Base-by-base conservation (phyloP, 1,140 invertebrate genomes). In the Lasioglossum baleicum region DNA sequence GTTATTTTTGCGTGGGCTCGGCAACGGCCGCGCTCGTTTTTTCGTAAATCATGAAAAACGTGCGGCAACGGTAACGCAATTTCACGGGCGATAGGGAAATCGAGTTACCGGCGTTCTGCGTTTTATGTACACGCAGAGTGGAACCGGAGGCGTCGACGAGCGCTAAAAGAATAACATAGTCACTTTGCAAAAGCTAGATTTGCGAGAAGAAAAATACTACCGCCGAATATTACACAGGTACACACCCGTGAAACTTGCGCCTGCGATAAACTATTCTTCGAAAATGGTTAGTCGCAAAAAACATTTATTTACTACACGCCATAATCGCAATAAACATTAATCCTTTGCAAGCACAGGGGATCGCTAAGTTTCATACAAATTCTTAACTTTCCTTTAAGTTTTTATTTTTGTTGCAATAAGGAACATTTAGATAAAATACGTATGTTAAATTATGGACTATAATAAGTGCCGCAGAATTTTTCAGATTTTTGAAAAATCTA, bases 41-140 rank as follows among this genome's bases (percentile, higher is more conserved):
- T 77, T 63, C 65, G 48, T 74, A 51, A 84, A 84, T 84, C 83
- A 67, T 78, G 51, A 82, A 78, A 84, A 84, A 82, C 70, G 66
- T 48, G 17, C 13, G 26, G 48, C 40, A 26, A 15, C 10, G 67
- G 51, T 64, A 81, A 81, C 65, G 48, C 66, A 82, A 84, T 85
- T 85, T 84, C 61, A 75, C 64, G 73, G 64, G 69, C 66, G 75
- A 85, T 74, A 71, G 74, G 48, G 48, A 75, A 75, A 85, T 81
- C 82, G 73, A 77, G 79, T 84, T 81, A 77, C 73, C 31, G 22
- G 15, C 40, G 35, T 67, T 51, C 48, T 26, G 72, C 44, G 48
- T 75, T 84, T 84, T 74, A 77, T 22, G 42, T 67, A 80, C 44
- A 75, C 71, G 60, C 78, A n/a, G 31, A 31, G 22, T 44, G 64